These are phyloP conservation scores for Nebria brevicollis DNA, from an alignment of 2,888 invertebrate genomes.

Conservation along the genomic window DNA sequence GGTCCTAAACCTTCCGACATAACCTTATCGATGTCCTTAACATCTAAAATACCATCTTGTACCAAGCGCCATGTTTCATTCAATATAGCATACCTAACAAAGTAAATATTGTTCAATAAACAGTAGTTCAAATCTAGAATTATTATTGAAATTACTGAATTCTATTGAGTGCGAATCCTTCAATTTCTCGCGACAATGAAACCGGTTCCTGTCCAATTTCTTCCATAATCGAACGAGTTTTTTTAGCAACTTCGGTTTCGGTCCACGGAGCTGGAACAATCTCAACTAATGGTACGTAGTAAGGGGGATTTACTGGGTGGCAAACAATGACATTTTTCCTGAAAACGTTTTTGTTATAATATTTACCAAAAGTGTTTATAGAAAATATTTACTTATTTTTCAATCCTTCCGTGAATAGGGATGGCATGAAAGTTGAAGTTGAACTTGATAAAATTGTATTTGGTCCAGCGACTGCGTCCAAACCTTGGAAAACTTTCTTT, in stretches of 20 bases:
- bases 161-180: slow-evolving; percentile 93
- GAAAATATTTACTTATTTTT: slow-evolving; percentile 68
- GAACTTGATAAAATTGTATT: slow-evolving; percentile 90
- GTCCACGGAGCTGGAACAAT: slow-evolving; percentile 96
- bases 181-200: slow-evolving; percentile 83
- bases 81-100: slow-evolving; percentile 83
- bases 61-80: slow-evolving; percentile 93
- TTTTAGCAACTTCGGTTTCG: slow-evolving; percentile 75
- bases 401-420: slow-evolving; percentile 83
- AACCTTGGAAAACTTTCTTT: slow-evolving; percentile 77
- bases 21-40: slow-evolving; percentile 90
- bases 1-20: slow-evolving; percentile 95
- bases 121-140: neutral
- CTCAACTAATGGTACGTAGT: slow-evolving; percentile 94
- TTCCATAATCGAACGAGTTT: slow-evolving; percentile 81
- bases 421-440: slow-evolving; percentile 92
- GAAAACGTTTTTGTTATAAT: slow-evolving; percentile 34
- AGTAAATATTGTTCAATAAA: slow-evolving; percentile 10
- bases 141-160: slow-evolving; percentile 74
- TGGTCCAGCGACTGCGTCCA: slow-evolving; percentile 81
- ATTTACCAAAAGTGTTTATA: neutral
- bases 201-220: slow-evolving; percentile 94
- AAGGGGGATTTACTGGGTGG: slow-evolving; percentile 97
- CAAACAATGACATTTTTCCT: slow-evolving; percentile 79
- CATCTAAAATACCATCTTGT: slow-evolving; percentile 83